These are phyloP conservation scores for Osmerus eperlanus DNA, from an alignment of 2,113 vertebrate genomes.

Conservation along the genomic window DNA sequence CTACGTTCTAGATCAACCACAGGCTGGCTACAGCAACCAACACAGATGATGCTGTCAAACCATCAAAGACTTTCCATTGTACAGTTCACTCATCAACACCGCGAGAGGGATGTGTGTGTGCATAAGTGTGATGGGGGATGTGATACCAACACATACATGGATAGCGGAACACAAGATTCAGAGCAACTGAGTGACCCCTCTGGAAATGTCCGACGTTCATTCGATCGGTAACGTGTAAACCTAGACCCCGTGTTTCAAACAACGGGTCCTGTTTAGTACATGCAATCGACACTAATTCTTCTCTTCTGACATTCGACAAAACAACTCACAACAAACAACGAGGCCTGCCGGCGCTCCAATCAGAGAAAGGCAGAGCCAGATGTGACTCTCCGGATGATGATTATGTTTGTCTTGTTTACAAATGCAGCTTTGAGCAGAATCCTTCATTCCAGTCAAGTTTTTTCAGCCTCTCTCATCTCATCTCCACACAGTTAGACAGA, in stretches of 20 bases:
- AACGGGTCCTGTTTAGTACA: constrained; percentile 24
- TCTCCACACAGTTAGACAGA: constrained; percentile 49
- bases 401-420: constrained; percentile 70
- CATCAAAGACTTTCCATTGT: no score
- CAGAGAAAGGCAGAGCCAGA: constrained; percentile 61
- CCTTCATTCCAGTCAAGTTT: constrained; percentile 29
- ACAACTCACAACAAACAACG: constrained; percentile 50
- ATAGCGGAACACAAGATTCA: no score
- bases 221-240: not conserved
- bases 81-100: no score
- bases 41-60: no score
- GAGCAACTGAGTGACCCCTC: no score
- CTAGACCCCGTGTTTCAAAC: constrained; percentile 11
- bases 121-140: no score
- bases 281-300: constrained; percentile 39
- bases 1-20: no score
- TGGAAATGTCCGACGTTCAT: no score
- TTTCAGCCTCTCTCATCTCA: constrained; percentile 29
- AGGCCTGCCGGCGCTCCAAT: constrained; percentile 53
- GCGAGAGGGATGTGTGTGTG: no score
- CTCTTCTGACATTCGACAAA: constrained; percentile 38
- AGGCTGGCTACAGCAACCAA: no score
- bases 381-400: constrained; percentile 63
- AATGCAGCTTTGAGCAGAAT: constrained; percentile 55
- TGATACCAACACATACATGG: no score